Conservation (phyloP, 2,797 vertebrate genomes). For the Forpus xanthops region DNA sequence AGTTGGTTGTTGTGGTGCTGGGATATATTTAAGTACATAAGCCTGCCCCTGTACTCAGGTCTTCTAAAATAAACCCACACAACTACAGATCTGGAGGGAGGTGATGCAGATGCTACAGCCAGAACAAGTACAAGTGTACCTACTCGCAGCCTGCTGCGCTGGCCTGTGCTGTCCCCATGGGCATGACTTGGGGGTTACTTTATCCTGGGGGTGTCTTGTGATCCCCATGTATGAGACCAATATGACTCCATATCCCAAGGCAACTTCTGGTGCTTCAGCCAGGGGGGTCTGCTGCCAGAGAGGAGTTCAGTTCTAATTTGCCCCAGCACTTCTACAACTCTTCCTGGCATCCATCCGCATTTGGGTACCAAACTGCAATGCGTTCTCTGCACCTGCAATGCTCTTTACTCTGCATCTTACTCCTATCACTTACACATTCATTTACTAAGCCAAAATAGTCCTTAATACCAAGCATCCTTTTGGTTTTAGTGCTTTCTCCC, state of each 20-base stretch:
- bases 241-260: rapidly evolving
- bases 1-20: neutral
- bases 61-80: neutral
- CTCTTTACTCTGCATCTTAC: neutral
- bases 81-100: neutral
- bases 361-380: neutral
- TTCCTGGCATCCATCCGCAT: neutral
- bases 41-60: neutral
- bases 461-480: neutral
- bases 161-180: neutral
- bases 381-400: neutral
- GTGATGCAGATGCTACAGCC: neutral
- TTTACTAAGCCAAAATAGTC: neutral
- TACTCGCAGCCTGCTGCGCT: neutral
- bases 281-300: rapidly evolving
- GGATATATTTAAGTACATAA: neutral
- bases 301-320: neutral
- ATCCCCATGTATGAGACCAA: rapidly evolving
- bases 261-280: neutral
- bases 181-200: rapidly evolving
- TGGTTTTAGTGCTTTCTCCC: neutral
- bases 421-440: rapidly evolving
- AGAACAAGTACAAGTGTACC: rapidly evolving
- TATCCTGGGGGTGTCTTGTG: neutral
- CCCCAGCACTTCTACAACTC: too few species aligned